Percentiles rank a stretch among this genome's conserved stretches.
These are phyloP conservation scores for Carassius gibelio DNA, from an alignment of 2,113 vertebrate species.

Conservation along the genomic window DNA sequence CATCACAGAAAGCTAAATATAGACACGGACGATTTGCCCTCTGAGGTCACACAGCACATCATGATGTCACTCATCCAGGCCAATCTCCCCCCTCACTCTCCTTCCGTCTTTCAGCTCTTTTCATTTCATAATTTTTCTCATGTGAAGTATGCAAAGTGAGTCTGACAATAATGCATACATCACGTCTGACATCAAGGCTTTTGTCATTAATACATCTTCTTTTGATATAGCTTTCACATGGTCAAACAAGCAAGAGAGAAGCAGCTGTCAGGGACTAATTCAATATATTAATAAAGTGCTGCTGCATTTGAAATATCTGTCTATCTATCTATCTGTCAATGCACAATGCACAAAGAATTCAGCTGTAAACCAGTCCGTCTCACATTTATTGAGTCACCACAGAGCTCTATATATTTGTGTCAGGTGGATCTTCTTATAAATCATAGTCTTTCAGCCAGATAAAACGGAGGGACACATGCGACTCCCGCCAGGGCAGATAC, in stretches of 20 bases:
- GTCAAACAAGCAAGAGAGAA: not conserved
- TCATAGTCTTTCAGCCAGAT: conserved; percentile 48
- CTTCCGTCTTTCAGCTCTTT: not conserved
- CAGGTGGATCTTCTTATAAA: conserved; percentile 62
- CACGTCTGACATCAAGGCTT: not conserved
- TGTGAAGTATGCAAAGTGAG: not conserved
- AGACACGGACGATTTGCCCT: conserved; percentile 32
- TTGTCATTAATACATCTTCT: not conserved
- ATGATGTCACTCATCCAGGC: conserved; percentile 24
- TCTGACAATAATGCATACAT: not conserved
- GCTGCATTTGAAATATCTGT: too few relatives aligned
- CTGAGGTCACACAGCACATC: conserved; percentile 19
- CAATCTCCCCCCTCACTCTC: not conserved
- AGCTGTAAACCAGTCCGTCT: conserved; percentile 36
- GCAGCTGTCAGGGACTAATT: too few relatives aligned
- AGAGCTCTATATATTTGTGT: conserved; percentile 61
- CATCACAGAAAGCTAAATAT: conserved; percentile 43
- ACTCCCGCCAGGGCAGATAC: conserved; percentile 40
- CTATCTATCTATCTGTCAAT: too few relatives aligned
- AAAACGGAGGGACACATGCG: conserved; percentile 46
- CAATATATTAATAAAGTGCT: too few relatives aligned
- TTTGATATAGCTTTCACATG: not conserved
- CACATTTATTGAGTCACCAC: conserved; percentile 63
- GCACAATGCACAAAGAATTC: too few relatives aligned
- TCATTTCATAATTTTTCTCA: not conserved